Evolutionary conservation across 2,113 vertebrate species (phyloP), one percentile per base, ranked within the genome.

Genomic region (Probosciger aterrimus): DNA sequence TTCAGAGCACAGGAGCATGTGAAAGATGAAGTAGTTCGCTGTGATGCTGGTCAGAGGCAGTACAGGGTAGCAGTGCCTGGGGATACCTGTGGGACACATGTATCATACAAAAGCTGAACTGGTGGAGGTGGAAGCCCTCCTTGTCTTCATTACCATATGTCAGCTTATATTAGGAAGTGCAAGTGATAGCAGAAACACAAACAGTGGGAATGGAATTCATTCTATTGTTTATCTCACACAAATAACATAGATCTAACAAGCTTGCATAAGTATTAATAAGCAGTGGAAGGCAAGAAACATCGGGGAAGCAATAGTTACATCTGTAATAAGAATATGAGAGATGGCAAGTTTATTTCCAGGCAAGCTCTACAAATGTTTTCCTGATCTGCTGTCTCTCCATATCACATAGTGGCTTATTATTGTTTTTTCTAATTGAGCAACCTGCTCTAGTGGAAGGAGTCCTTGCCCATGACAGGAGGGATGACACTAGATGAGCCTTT

Each of bases 311-410:
- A 46, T 4, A 27, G 3, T 9, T 44, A 9, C 6, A 12, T 11
- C 19, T 46, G 0, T 18, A 83, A 57, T 2, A 64, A 63, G 18
- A 50, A 8, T 15, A 7, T 4, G 52, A 60, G 37, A 46, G 25
- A 23, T 15, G 19, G 18, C 0, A 10, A 52, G 9, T 79, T 87
- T 33, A 19, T 93, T 82, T 60, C 33, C 4, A 59, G 43, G 33
- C 9, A 52, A 47, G 18, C 10, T 55, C 63, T 35, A 3, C 27
- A 50, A 3, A 10, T 14, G 12, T 27, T 65, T 37, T 39, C 6
- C 8, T 9, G 31, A 18, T 18, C 50, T 39, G 22, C 6, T 76
- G 0, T 69, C 18, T 70, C 10, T 70, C n/a, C 1, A 0, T 20
- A 7, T 28, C 23, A 33, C 18, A 23, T 2, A 1, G 50, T 18